Evolutionary conservation across 2,113 vertebrate genomes (phyloP).

Genomic region (Cyanistes caeruleus): DNA sequence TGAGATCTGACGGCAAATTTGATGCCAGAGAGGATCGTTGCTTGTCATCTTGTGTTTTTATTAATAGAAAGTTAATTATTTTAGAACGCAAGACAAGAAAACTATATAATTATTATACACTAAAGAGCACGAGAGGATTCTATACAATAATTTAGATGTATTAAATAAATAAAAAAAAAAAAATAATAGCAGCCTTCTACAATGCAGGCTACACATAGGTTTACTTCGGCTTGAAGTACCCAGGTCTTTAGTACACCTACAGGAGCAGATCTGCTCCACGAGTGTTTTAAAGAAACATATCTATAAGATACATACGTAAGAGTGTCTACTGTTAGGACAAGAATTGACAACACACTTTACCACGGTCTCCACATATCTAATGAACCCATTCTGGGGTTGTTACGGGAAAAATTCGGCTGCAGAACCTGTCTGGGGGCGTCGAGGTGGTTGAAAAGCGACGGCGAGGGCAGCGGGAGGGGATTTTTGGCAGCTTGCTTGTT

Average conservation of each 20-base stretch:
- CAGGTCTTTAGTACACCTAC: conserved; percentile 84
- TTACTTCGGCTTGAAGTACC: conserved; percentile 88
- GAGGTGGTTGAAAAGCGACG: not conserved
- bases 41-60: conserved; percentile 37
- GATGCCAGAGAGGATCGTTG: not conserved
- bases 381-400: conserved; percentile 71
- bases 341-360: conserved; percentile 70
- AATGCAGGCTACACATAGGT: conserved; percentile 88
- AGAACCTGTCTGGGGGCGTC: conserved; percentile 54
- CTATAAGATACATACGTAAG: conserved; percentile 92
- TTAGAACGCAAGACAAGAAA: conserved; percentile 53
- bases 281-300: conserved; percentile 88
- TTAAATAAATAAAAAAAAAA: conserved; percentile 84
- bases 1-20: not conserved
- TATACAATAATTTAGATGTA: conserved; percentile 85
- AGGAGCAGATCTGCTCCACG: conserved; percentile 81
- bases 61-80: conserved; percentile 77
- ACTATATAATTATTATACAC: conserved; percentile 32
- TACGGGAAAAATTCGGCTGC: conserved; percentile 67
- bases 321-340: conserved; percentile 74
- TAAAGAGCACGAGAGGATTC: conserved; percentile 32
- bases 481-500: conserved; percentile 41
- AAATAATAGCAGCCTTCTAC: conserved; percentile 88
- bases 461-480: not conserved
- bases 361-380: conserved; percentile 91